These are phyloP conservation scores for Parapsyche elsis DNA, from an alignment of 1,140 invertebrate genomes.

Conservation along the genomic window DNA sequence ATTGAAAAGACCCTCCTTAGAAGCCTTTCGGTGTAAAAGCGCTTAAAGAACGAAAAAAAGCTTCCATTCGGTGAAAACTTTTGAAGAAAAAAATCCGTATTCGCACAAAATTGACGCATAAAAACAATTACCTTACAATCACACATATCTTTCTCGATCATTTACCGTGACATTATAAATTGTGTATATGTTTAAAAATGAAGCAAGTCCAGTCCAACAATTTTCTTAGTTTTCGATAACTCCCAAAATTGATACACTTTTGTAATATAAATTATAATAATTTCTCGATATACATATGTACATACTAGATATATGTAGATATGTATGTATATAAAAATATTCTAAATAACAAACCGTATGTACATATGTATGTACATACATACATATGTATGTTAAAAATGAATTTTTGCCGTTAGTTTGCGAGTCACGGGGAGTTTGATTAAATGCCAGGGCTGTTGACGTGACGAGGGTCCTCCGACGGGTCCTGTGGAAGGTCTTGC, in stretches of 20 bases:
- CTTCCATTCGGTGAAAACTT: not conserved
- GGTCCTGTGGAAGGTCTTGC: not conserved
- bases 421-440: slow-evolving; percentile 27
- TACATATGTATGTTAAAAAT: not conserved
- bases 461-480: slow-evolving; percentile 29
- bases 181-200: too few relatives aligned
- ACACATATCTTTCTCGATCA: too few relatives aligned
- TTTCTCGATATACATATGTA: too few relatives aligned
- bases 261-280: too few relatives aligned
- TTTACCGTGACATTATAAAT: too few relatives aligned
- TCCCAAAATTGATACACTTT: too few relatives aligned
- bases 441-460: slow-evolving; percentile 29
- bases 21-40: slow-evolving; percentile 15
- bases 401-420: not conserved
- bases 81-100: not conserved
- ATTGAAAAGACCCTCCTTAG: not conserved
- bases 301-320: too few relatives aligned
- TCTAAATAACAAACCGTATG: not conserved
- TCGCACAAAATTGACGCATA: too few relatives aligned
- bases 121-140: too few relatives aligned
- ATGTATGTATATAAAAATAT: too few relatives aligned
- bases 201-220: too few relatives aligned
- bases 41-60: not conserved
- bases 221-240: too few relatives aligned
- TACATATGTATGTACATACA: not conserved